Base-by-base conservation (phyloP, 2,797 vertebrate genomes). In the Lacerta bilineata region DNA sequence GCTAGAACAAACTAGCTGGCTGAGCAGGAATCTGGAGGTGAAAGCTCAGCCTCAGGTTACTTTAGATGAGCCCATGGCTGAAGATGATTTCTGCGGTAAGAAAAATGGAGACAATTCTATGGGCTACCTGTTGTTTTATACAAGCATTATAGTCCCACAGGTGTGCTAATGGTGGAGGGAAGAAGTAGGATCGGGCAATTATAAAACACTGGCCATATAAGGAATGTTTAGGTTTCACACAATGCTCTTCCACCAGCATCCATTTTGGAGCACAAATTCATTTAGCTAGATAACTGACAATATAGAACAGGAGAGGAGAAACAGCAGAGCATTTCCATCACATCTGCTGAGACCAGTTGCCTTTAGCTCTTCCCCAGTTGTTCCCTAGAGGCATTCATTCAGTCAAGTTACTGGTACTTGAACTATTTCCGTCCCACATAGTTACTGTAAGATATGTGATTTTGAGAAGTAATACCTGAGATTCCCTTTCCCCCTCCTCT, bases 1-100 rank as follows among this genome's bases (percentile, higher is more conserved):
- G 81, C 95, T 99, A 92, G 99, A 99, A 87, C 99, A 99, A 95
- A 99, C 99, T 87, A 99, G 99, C 88, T 99, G 99, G 99, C 97
- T 99, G 80, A 99, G 98, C 95, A 97, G 99, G 84, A 99, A 98
- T 93, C 97, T 99, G 74, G 99, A 99, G 92, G 99, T 99, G 92
- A 99, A 99, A 96, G 98, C 98, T 88, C 98, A 98, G 95, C 98
- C 99, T 8, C 99, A 99, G 96, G 95, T 99, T 85, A 96, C 97
- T 88, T 94, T 97, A 2, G 98, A 99, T 74, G 97, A 97, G 3
- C 97, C 98, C 0, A 98, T 97, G 23, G 87, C 92, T 1, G 98
- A 99, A 36, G 97, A 96, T 1, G 96, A 98, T 2, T 81, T 96
- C 15, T 93, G 95, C 0, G 98, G 98, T 99, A 97, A 88, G 25